A percentile compares a stretch with the other conserved stretches of the same genome.
Conservation (phyloP, 1,140 invertebrate species). For the Neelides sp. region DNA sequence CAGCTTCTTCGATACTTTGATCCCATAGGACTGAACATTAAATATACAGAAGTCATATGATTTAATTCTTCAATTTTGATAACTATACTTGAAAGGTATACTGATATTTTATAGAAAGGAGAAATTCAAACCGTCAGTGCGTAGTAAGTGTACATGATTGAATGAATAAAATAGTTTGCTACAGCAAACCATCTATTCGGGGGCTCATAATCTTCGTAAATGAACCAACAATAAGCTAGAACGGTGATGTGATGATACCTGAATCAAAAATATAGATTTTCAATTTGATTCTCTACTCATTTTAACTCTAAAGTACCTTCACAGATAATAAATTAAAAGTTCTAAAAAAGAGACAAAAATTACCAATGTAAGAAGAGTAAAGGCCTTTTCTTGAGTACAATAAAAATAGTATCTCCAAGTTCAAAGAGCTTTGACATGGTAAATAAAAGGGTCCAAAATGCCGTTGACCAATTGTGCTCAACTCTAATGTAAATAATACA, state of each 20-base stretch:
- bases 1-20: not conserved
- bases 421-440: not conserved
- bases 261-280: not conserved
- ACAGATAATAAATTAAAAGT: too few species aligned
- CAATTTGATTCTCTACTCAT: too few species aligned
- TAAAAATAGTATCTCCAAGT: not conserved
- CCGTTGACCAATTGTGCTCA: not conserved
- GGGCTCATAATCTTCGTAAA: slow-evolving; percentile 1
- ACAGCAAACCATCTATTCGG: slow-evolving; percentile 1
- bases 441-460: not conserved
- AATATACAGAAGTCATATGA: not conserved
- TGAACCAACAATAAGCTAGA: not conserved
- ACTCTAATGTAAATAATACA: not conserved
- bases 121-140: not conserved
- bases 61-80: not conserved
- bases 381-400: not conserved
- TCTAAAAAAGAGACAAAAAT: not conserved
- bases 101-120: not conserved
- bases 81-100: not conserved
- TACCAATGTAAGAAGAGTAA: slow-evolving; percentile 6
- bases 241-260: slow-evolving; percentile 18
- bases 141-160: slow-evolving; percentile 12
- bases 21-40: not conserved
- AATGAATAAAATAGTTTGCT: slow-evolving; percentile 11
- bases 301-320: too few species aligned